These are phyloP conservation scores for Gymnocephalus cernua DNA, from an alignment of 2,113 vertebrate genomes.

Conservation along the genomic window DNA sequence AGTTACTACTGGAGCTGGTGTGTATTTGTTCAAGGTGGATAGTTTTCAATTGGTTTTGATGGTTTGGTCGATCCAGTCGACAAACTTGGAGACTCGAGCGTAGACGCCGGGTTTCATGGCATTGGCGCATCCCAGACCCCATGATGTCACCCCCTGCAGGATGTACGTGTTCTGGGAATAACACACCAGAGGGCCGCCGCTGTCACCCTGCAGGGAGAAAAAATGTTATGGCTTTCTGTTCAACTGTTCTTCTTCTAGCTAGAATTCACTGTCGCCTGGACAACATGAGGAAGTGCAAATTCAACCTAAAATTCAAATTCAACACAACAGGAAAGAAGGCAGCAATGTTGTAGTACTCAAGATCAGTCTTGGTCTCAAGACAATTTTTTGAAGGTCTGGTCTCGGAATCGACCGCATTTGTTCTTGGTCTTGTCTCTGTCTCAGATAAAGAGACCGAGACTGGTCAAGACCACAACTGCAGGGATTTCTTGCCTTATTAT, in stretches of 20 bases:
- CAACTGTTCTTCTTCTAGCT: neutral
- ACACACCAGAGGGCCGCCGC: conserved; percentile 95
- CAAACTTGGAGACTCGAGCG: conserved; percentile 89
- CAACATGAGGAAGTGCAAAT: too few relatives aligned
- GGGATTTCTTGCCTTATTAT: too few relatives aligned
- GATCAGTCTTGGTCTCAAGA: too few relatives aligned
- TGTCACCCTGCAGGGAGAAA: conserved; percentile 90
- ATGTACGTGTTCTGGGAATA: conserved; percentile 87
- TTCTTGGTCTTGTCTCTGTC: too few relatives aligned
- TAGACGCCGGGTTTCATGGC: conserved; percentile 97
- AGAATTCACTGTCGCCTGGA: too few relatives aligned
- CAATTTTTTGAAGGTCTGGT: too few relatives aligned
- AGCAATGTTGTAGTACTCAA: too few relatives aligned
- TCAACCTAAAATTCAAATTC: too few relatives aligned
- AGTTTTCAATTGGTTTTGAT: conserved; percentile 71
- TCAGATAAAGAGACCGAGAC: too few relatives aligned
- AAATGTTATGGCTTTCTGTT: neutral
- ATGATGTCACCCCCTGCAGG: conserved; percentile 96
- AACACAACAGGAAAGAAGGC: too few relatives aligned
- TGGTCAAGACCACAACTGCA: too few relatives aligned
- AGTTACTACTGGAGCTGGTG: neutral
- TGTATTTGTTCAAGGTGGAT: neutral
- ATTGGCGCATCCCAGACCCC: conserved; percentile 95
- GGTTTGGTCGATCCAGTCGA: conserved; percentile 87
- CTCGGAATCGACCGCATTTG: too few relatives aligned